Conservation (phyloP, 30 jellyfish, hydroid and myxozoan species). For the Aurelia sp. region DNA sequence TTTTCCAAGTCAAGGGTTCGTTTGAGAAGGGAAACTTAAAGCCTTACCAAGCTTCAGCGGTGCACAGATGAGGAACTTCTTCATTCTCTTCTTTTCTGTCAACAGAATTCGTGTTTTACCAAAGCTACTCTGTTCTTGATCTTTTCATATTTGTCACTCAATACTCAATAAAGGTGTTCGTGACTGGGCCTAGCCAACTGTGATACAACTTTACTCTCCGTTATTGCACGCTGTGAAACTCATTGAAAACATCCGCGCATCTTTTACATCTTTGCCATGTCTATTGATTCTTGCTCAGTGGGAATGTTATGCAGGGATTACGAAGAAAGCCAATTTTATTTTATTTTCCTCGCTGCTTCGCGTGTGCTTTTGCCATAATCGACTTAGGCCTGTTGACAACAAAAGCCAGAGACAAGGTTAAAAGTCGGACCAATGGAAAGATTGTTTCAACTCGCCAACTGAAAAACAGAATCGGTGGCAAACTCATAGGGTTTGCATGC, state of each 20-base stretch:
- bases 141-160: neutral
- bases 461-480: too few species aligned
- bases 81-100: neutral
- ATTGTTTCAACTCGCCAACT: too few species aligned
- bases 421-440: constrained; percentile 29
- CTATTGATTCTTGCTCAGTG: constrained; percentile 4
- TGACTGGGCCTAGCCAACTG: constrained; percentile 13
- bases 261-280: neutral
- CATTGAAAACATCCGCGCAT: constrained; percentile 13
- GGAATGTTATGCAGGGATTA: neutral
- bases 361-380: constrained; percentile 46
- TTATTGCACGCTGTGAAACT: constrained; percentile 42
- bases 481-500: too few species aligned
- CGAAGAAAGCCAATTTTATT: neutral
- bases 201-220: neutral
- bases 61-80: constrained; percentile 38
- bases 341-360: constrained; percentile 15
- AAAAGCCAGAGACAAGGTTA: neutral
- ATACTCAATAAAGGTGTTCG: neutral
- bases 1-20: too few species aligned
- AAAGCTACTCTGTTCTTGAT: neutral
- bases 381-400: constrained; percentile 48
- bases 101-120: too few species aligned
- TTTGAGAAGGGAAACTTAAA: too few species aligned
- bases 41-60: constrained; percentile 62